phyloP scores from a whole-genome alignment of 1,140 invertebrate genomes.

The Macrocentrus cingulum region DNA sequence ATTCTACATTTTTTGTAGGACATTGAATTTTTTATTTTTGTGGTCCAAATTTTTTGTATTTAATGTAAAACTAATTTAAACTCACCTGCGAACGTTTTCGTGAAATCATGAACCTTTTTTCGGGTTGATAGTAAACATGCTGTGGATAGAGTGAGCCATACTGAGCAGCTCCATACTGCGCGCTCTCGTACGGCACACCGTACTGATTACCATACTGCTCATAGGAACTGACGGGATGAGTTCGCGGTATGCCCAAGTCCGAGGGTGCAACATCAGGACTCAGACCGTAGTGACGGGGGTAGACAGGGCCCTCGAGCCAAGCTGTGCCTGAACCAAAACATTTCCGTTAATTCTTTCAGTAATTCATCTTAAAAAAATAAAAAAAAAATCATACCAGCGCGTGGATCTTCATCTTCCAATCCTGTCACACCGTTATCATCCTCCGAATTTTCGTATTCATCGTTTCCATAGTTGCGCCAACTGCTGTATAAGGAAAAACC shows the following conservation, averaged over 20 bases:
- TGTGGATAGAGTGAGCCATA: conserved; percentile 40
- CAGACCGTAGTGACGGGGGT: conserved; percentile 34
- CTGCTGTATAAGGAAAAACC: conserved; percentile 31
- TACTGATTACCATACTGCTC: conserved; percentile 41
- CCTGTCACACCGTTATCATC: conserved; percentile 36
- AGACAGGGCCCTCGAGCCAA: conserved; percentile 41
- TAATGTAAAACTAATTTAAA: not conserved
- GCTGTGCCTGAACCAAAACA: conserved; percentile 24
- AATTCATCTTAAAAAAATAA: not conserved
- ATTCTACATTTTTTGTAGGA: too few relatives aligned
- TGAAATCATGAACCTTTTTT: conserved; percentile 47
- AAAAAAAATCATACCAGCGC: too few relatives aligned
- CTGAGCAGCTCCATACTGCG: conserved; percentile 39
- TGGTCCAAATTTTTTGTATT: too few relatives aligned
- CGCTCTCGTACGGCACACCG: conserved; percentile 39
- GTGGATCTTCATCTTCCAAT: conserved; percentile 43
- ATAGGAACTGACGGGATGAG: conserved; percentile 42
- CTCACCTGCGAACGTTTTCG: conserved; percentile 45
- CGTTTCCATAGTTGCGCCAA: conserved; percentile 40
- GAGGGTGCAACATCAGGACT: conserved; percentile 35
- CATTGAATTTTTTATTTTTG: too few relatives aligned
- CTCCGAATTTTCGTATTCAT: conserved; percentile 44
- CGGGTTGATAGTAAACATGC: conserved; percentile 39
- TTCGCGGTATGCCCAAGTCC: conserved; percentile 44
- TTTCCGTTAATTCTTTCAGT: not conserved